Evolutionary conservation across 2,888 invertebrate genomes (phyloP).

Genomic region (Ephialtes manifestator): DNA sequence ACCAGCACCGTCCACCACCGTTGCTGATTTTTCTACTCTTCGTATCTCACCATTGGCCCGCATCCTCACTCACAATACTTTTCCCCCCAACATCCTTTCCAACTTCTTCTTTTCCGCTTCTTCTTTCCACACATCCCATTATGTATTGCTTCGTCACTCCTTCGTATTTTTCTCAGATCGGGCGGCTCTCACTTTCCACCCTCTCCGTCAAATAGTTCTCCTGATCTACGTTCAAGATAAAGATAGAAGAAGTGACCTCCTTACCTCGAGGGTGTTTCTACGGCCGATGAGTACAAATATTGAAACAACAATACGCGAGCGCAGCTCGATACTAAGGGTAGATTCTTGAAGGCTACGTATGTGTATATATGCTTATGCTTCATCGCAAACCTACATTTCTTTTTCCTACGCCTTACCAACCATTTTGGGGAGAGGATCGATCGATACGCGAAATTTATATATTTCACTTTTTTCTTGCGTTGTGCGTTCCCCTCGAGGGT

Average conservation of each 20-base stretch:
- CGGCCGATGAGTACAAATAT: conserved; percentile 49
- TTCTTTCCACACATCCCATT: conserved; percentile 18
- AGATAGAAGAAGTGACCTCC: conserved; percentile 50
- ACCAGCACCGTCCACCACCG: conserved; percentile 30
- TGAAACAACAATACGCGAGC: conserved; percentile 56
- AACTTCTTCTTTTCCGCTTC: conserved; percentile 7
- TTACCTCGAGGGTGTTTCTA: conserved; percentile 53
- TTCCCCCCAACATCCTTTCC: not conserved
- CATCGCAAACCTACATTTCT: not conserved
- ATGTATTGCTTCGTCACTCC: conserved; percentile 53
- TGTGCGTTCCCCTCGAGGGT: conserved; percentile 16
- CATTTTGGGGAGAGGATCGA: conserved; percentile 5
- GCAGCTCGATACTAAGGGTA: conserved; percentile 28
- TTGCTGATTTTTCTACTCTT: conserved; percentile 20
- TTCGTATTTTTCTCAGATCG: conserved; percentile 56
- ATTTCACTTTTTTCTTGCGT: conserved; percentile 2
- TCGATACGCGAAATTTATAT: conserved; percentile 13
- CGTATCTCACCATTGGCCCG: not conserved
- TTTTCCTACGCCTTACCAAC: not conserved
- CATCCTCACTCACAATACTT: conserved; percentile 17
- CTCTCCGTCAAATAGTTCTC: conserved; percentile 26
- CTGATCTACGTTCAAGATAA: not conserved
- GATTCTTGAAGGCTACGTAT: conserved; percentile 11
- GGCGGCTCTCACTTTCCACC: conserved; percentile 64
- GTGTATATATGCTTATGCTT: conserved; percentile 5